Conservation (phyloP, 2,888 invertebrate species). For the Drosophila infuscata region DNA sequence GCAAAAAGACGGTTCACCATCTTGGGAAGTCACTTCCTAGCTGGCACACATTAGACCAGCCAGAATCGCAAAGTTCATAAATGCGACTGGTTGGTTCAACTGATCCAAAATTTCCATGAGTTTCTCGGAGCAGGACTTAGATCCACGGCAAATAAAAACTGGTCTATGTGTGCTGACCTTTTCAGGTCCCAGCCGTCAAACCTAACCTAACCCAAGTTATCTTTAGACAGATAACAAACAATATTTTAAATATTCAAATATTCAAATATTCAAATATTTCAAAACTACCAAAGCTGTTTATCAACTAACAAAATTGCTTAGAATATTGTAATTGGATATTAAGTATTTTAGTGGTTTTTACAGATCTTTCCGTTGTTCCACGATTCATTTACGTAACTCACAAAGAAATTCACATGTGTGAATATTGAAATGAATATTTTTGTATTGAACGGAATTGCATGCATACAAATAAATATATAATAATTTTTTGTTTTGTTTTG, state of each 20-base stretch:
- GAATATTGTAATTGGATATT: background rate
- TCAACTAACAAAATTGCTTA: background rate
- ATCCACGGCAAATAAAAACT: too few species aligned
- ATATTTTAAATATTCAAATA: too few species aligned
- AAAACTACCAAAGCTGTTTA: background rate
- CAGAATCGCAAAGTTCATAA: too few species aligned
- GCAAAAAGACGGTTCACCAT: too few species aligned
- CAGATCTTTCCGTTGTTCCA: background rate
- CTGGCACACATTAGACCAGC: too few species aligned
- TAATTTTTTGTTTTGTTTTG: background rate
- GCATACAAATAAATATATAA: background rate
- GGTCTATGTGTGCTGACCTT: too few species aligned
- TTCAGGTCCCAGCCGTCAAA: too few species aligned
- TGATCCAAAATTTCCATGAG: too few species aligned
- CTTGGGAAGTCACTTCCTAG: too few species aligned
- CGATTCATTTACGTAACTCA: background rate
- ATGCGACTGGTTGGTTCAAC: too few species aligned
- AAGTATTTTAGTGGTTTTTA: background rate
- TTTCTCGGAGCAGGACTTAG: too few species aligned
- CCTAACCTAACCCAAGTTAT: background rate
- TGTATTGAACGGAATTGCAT: background rate
- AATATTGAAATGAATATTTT: conserved; percentile 4
- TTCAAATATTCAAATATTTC: too few species aligned
- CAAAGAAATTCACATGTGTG: background rate
- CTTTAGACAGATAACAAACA: background rate